Conservation (phyloP, 2,113 vertebrate genomes). For the Xiphophorus hellerii region DNA sequence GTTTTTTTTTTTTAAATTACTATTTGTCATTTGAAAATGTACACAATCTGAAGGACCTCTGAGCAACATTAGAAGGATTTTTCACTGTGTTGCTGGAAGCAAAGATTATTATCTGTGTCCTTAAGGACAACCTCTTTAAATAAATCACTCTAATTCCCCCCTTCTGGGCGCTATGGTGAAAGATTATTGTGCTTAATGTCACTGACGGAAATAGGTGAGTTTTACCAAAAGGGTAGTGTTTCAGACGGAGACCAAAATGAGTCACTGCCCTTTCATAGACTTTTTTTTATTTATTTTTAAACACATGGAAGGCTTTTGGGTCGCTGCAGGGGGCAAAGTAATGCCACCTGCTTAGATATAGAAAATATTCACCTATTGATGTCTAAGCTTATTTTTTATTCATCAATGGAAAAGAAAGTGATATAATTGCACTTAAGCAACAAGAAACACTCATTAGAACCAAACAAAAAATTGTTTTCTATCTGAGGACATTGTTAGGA, state of each 20-base stretch:
- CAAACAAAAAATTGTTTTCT: background rate
- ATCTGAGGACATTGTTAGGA: background rate
- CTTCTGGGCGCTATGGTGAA: background rate
- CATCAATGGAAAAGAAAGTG: background rate
- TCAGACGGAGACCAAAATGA: constrained; percentile 6
- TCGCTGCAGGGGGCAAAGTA: background rate
- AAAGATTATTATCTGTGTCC: constrained; percentile 13
- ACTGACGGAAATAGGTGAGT: background rate
- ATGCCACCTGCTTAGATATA: background rate
- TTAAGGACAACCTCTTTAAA: constrained; percentile 6
- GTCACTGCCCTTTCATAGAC: constrained; percentile 16
- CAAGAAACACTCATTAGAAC: background rate
- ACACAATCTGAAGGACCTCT: constrained; percentile 1
- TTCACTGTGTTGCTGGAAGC: background rate
- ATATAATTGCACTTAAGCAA: background rate
- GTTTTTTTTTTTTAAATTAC: background rate
- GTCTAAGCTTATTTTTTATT: too few species aligned
- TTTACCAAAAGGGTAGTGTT: constrained; percentile 15
- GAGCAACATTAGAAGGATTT: background rate
- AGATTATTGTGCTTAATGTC: constrained; percentile 17
- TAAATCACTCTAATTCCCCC: background rate
- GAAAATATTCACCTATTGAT: background rate
- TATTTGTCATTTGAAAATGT: background rate
- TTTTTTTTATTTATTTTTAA: background rate
- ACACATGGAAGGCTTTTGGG: background rate